Conservation (phyloP, 2,888 invertebrate genomes). For the Caenorhabditis macrosperma region DNA sequence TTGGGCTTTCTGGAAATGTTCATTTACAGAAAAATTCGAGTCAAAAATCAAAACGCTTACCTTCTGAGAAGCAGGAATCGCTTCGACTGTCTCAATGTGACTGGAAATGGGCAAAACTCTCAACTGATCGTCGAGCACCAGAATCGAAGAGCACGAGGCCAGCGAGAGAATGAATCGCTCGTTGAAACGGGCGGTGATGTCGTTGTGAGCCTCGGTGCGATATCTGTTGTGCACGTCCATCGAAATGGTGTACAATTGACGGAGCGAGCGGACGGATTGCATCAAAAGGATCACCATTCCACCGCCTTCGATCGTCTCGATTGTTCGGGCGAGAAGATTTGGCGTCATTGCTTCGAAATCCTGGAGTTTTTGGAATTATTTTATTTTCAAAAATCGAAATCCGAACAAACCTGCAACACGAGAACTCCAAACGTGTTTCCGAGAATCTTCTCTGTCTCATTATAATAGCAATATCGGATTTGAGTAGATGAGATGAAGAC, state of each 20-base stretch:
- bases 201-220: constrained; percentile 93
- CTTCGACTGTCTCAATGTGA: constrained; percentile 88
- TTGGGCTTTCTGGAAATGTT: constrained; percentile 63
- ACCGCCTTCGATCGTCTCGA: constrained; percentile 99
- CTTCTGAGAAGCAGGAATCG: constrained; percentile 52
- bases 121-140: constrained; percentile 95
- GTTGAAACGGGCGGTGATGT: constrained; percentile 94
- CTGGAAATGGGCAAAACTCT: constrained; percentile 93
- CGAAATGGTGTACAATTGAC: constrained; percentile 94
- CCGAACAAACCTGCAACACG: constrained; percentile 89
- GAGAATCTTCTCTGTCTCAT: constrained; percentile 96
- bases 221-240: constrained; percentile 99
- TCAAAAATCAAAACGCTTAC: constrained; percentile 25
- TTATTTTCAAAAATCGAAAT: background rate
- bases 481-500: constrained; percentile 95
- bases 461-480: constrained; percentile 96
- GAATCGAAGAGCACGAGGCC: constrained; percentile 85
- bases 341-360: constrained; percentile 98
- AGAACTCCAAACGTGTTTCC: constrained; percentile 98
- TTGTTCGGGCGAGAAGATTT: constrained; percentile 93
- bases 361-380: constrained; percentile 81
- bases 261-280: constrained; percentile 89
- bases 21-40: background rate
- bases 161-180: constrained; percentile 94
- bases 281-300: constrained; percentile 90